Conservation (phyloP, 2,888 invertebrate genomes). For the Apamea crenata region DNA sequence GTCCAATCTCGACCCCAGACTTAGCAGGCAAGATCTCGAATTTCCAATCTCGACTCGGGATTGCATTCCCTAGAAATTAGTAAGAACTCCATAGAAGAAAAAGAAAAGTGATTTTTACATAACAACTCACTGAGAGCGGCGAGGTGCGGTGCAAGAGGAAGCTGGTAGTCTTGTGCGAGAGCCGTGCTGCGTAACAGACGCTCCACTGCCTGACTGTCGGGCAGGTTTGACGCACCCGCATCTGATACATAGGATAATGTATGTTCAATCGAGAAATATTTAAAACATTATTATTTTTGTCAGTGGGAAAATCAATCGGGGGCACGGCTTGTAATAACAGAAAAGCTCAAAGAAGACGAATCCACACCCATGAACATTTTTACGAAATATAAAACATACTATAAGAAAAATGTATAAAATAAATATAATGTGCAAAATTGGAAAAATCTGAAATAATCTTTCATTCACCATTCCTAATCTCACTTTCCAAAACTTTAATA, state of each 20-base stretch:
- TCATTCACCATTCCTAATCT: neutral
- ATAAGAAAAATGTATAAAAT: neutral
- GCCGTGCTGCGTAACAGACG: slow-evolving; percentile 86
- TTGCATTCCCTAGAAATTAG: neutral
- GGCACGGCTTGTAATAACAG: no score
- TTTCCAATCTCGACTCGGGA: neutral
- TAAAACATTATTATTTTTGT: neutral
- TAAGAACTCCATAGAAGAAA: neutral
- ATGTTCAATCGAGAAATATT: neutral
- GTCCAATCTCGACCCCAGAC: neutral
- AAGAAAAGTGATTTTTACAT: slow-evolving; percentile 76
- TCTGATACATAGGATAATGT: slow-evolving; percentile 71
- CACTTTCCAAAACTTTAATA: neutral
- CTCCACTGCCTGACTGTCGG: slow-evolving; percentile 89
- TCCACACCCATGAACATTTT: neutral
- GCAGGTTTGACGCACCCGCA: slow-evolving; percentile 82
- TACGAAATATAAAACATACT: neutral
- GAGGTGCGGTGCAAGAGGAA: slow-evolving; percentile 87
- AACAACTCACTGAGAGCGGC: slow-evolving; percentile 89
- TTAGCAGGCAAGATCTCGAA: neutral
- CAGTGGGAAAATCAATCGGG: neutral
- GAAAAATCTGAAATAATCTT: neutral
- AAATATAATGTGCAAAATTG: neutral
- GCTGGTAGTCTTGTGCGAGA: slow-evolving; percentile 87
- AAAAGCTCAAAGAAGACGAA: neutral